phyloP scores from a whole-genome alignment of 2,113 vertebrate genomes.

The Gavia stellata region DNA sequence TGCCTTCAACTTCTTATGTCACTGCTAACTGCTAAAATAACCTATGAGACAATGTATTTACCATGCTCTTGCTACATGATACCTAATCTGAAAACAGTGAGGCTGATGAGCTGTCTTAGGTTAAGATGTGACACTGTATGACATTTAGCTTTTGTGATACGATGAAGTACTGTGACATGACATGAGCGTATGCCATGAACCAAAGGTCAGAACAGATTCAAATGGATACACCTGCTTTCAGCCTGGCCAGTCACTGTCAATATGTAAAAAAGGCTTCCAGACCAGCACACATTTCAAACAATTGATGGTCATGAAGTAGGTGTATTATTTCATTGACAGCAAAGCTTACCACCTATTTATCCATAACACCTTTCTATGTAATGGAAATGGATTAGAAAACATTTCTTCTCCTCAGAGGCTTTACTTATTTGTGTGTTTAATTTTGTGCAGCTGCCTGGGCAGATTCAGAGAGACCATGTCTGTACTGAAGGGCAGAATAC shows the following conservation, averaged over 20 bases:
- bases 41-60: background rate
- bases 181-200: background rate
- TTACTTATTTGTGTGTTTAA: background rate
- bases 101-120: background rate
- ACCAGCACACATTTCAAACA: background rate
- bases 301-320: background rate
- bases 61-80: background rate
- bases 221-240: slow-evolving; percentile 2
- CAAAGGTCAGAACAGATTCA: slow-evolving; percentile 11
- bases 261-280: background rate
- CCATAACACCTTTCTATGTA: background rate
- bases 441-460: background rate
- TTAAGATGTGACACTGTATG: background rate
- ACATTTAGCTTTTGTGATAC: slow-evolving; percentile 22
- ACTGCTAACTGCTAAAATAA: background rate
- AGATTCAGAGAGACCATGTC: background rate
- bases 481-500: background rate
- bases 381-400: background rate
- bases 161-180: slow-evolving; percentile 2
- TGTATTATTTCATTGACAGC: background rate
- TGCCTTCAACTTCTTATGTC: background rate
- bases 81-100: background rate
- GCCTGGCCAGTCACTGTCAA: background rate
- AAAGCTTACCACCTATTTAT: background rate
- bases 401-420: background rate